Evolutionary conservation across 1,140 invertebrate genomes (phyloP).

Genomic region (Hycleus cichorii): DNA sequence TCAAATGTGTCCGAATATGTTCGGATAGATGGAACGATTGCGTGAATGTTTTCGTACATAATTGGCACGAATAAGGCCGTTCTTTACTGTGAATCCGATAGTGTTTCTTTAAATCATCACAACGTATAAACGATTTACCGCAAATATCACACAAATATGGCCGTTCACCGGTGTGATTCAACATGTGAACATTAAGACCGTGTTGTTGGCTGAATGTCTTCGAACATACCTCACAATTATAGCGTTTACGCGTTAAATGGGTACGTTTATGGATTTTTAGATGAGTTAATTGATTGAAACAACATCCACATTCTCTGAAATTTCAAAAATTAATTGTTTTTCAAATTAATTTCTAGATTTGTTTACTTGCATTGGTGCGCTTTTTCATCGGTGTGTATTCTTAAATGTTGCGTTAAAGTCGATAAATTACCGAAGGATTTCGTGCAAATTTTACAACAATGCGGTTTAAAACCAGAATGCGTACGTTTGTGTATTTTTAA

Average conservation of each 20-base stretch:
- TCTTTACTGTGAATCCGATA: slow-evolving; percentile 9
- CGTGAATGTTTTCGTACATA: slow-evolving; percentile 12
- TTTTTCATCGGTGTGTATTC: slow-evolving; percentile 9
- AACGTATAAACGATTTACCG: slow-evolving; percentile 15
- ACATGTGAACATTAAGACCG: slow-evolving; percentile 6
- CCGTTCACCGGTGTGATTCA: slow-evolving; percentile 17
- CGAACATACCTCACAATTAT: slow-evolving; percentile 42
- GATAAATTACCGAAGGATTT: slow-evolving; percentile 36
- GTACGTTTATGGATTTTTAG: slow-evolving; percentile 48
- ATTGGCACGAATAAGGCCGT: slow-evolving; percentile 6
- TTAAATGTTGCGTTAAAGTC: slow-evolving; percentile 11
- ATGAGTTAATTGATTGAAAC: slow-evolving; percentile 48
- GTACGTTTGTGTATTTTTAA: slow-evolving; percentile 40
- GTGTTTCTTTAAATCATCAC: slow-evolving; percentile 13
- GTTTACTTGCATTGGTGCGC: slow-evolving; percentile 1
- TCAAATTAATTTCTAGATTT: neutral
- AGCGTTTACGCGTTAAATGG: slow-evolving; percentile 44
- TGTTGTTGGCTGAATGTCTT: slow-evolving; percentile 38
- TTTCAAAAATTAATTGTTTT: neutral
- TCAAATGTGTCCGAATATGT: slow-evolving; percentile 8
- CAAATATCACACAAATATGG: slow-evolving; percentile 15
- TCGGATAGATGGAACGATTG: slow-evolving; percentile 11
- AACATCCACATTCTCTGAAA: slow-evolving; percentile 39
- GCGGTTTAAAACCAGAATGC: slow-evolving; percentile 54
- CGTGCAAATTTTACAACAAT: slow-evolving; percentile 49